A percentile compares a stretch with the other conserved stretches of the same genome.
Conservation (phyloP, 2,888 invertebrate genomes). For the Chouioia cunea region DNA sequence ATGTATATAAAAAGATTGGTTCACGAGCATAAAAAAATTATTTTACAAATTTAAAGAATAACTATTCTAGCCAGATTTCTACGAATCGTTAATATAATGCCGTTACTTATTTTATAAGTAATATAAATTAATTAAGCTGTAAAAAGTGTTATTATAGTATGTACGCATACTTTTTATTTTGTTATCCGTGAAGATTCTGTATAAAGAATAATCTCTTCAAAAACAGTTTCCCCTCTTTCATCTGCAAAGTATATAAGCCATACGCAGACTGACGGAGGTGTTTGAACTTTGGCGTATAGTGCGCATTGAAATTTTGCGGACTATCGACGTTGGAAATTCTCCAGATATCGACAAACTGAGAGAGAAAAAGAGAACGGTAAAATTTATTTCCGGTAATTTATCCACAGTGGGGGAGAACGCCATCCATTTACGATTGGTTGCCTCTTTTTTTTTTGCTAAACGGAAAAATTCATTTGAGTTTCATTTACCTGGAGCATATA, state of each 20-base stretch:
- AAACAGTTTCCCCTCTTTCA: background rate
- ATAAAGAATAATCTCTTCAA: conserved; percentile 9
- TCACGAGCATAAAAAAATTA: no score
- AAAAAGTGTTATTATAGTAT: no score
- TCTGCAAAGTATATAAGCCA: no score
- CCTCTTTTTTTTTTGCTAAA: background rate
- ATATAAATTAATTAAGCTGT: no score
- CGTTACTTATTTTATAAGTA: no score
- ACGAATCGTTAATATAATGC: no score
- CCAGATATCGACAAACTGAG: conserved; percentile 47
- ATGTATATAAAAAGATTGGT: no score
- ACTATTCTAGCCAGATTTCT: no score
- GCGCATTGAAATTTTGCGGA: background rate
- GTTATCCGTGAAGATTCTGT: no score
- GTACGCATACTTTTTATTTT: no score
- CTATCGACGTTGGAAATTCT: conserved; percentile 55
- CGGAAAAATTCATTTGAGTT: conserved; percentile 37
- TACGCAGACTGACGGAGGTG: no score
- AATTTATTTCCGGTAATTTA: conserved; percentile 56
- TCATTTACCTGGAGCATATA: conserved; percentile 26
- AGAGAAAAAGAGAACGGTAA: conserved; percentile 20
- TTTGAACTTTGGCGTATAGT: conserved; percentile 13
- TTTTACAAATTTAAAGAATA: no score
- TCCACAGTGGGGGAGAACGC: conserved; percentile 42
- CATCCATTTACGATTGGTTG: conserved; percentile 8